phyloP scores from a whole-genome alignment of 2,888 invertebrate species.

The Temnothorax rugatulus region DNA sequence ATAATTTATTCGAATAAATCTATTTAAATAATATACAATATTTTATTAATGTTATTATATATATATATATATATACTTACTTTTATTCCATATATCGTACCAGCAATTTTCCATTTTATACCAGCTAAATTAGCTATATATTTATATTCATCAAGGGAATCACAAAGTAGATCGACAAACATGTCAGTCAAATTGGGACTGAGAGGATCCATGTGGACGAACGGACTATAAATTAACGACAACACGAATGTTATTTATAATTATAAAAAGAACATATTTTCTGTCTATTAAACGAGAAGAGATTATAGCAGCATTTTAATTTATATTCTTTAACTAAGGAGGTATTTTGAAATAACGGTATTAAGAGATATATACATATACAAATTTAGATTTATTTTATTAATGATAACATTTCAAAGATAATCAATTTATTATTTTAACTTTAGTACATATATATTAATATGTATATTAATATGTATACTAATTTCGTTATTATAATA shows the following conservation, averaged over 20 bases:
- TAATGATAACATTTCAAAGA: too few species aligned
- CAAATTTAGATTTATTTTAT: too few species aligned
- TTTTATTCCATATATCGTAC: conserved; percentile 94
- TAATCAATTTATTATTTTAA: too few species aligned
- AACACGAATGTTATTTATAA: neutral
- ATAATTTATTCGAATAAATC: neutral
- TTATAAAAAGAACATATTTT: neutral
- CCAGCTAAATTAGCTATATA: conserved; percentile 98
- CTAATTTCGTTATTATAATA: too few species aligned
- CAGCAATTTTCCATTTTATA: conserved; percentile 91
- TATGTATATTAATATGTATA: too few species aligned
- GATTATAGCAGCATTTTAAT: neutral
- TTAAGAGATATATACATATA: too few species aligned
- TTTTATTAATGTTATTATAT: neutral
- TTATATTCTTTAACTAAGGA: neutral
- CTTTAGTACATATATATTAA: too few species aligned
- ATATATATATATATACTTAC: conserved; percentile 87
- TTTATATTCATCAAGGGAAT: conserved; percentile 96
- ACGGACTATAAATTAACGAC: conserved; percentile 89
- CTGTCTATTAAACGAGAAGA: neutral
- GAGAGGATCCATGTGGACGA: conserved; percentile 94
- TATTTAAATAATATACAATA: neutral
- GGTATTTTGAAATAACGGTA: too few species aligned
- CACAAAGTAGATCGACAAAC: conserved; percentile 93
- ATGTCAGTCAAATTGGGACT: conserved; percentile 94